Percentiles rank a stretch among this genome's conserved stretches.
Evolutionary conservation across 2,888 invertebrate genomes (phyloP).

Genomic region (Xestia ashworthii): DNA sequence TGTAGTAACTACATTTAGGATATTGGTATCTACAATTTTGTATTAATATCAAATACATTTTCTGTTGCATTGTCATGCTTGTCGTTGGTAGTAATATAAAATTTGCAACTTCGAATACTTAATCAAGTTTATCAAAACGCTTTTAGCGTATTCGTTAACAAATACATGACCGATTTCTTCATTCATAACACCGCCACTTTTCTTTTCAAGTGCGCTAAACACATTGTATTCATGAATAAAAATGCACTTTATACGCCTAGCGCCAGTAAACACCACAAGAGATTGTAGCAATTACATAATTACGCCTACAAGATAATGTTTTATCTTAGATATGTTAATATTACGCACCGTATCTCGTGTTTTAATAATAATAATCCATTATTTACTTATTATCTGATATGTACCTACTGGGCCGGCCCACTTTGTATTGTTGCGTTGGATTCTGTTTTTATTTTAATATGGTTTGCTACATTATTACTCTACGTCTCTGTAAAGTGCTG

Average conservation of each 20-base stretch:
- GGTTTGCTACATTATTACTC: neutral
- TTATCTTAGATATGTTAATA: constrained; percentile 61
- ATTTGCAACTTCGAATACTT: constrained; percentile 6
- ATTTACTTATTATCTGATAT: constrained; percentile 53
- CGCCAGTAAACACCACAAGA: constrained; percentile 43
- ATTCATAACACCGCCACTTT: constrained; percentile 28
- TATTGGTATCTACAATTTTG: neutral
- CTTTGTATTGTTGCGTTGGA: constrained; percentile 20
- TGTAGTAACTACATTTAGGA: neutral
- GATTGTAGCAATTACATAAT: constrained; percentile 59
- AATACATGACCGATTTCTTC: constrained; percentile 18
- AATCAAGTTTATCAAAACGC: neutral
- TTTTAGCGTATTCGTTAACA: neutral
- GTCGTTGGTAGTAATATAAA: neutral
- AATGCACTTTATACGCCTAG: constrained; percentile 24
- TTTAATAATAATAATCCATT: constrained; percentile 60
- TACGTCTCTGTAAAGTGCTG: neutral
- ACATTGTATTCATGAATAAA: constrained; percentile 42
- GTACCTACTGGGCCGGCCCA: constrained; percentile 32
- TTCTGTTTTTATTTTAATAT: constrained; percentile 6
- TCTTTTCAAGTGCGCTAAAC: constrained; percentile 22
- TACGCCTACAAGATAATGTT: constrained; percentile 53
- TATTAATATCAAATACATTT: neutral
- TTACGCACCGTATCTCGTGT: constrained; percentile 44
- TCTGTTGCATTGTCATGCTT: neutral